Evolutionary conservation across 2,797 vertebrate species (phyloP).

Genomic region (Malurus splendens): DNA sequence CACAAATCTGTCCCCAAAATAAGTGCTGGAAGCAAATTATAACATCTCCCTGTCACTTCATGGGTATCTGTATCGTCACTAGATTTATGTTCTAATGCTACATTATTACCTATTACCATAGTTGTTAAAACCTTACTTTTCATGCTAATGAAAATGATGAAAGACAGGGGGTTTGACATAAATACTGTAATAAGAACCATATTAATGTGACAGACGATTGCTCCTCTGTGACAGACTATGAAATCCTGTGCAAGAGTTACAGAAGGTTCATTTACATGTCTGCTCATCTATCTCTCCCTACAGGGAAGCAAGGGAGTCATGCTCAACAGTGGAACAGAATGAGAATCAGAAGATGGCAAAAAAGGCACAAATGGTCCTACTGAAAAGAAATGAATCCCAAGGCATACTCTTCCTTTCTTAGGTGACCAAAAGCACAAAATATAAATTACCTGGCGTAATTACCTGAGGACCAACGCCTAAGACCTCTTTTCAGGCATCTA

Average conservation of each 20-base stretch:
- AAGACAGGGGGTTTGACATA: conserved; percentile 48
- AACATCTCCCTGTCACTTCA: not conserved
- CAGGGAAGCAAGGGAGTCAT: not conserved
- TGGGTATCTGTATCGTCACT: not conserved
- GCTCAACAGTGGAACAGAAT: not conserved
- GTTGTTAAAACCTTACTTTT: conserved; percentile 60
- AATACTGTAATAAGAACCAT: conserved; percentile 55
- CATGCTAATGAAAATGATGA: conserved; percentile 57
- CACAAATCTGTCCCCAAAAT: conserved; percentile 35
- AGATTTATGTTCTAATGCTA: conserved; percentile 50
- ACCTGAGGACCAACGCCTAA: not conserved
- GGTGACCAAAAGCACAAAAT: not conserved
- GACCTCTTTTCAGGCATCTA: not conserved
- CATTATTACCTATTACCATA: conserved; percentile 47
- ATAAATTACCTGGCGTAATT: not conserved
- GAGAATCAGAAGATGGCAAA: not conserved
- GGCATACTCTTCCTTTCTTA: not conserved
- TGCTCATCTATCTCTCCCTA: not conserved
- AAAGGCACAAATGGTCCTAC: not conserved
- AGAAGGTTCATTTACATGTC: conserved; percentile 48
- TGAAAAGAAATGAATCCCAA: not conserved
- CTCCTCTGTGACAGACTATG: conserved; percentile 56
- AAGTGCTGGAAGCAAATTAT: conserved; percentile 14
- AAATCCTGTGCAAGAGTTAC: conserved; percentile 39
- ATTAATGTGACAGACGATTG: conserved; percentile 57